Conservation (phyloP, 2,888 invertebrate species). For the Psylliodes chrysocephalus region DNA sequence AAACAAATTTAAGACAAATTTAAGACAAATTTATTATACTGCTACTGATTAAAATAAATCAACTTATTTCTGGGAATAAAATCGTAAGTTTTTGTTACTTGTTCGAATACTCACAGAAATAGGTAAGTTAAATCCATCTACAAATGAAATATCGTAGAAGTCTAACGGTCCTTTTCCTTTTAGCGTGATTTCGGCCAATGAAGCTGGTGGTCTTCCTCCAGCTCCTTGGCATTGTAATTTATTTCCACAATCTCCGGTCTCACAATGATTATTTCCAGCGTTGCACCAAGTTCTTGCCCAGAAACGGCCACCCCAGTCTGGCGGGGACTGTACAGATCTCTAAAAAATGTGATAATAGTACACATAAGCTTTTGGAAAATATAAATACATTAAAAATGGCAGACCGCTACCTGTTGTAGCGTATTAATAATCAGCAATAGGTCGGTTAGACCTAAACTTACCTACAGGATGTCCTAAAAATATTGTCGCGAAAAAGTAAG, state of each 20-base stretch:
- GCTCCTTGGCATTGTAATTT: constrained; percentile 62
- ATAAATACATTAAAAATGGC: too few relatives aligned
- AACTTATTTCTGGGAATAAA: too few relatives aligned
- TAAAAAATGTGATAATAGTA: constrained; percentile 22
- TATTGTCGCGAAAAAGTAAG: too few relatives aligned
- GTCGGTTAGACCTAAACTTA: too few relatives aligned
- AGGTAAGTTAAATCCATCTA: constrained; percentile 65
- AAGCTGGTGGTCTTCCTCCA: constrained; percentile 63
- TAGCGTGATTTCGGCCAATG: constrained; percentile 64
- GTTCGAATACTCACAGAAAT: constrained; percentile 52
- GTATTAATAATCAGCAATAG: too few relatives aligned
- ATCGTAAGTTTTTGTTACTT: too few relatives aligned
- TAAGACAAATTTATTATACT: too few relatives aligned
- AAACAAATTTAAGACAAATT: too few relatives aligned
- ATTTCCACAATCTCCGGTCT: constrained; percentile 63
- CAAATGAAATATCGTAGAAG: constrained; percentile 66
- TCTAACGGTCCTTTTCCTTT: constrained; percentile 62
- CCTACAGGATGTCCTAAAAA: too few relatives aligned
- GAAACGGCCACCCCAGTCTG: constrained; percentile 62
- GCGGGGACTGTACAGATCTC: constrained; percentile 48
- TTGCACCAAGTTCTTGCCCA: constrained; percentile 65
- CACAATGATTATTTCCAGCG: constrained; percentile 53
- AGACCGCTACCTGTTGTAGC: too few relatives aligned
- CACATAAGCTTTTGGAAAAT: too few relatives aligned
- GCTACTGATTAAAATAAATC: too few relatives aligned